Evolutionary conservation across 2,797 vertebrate genomes (phyloP).

Genomic region (Cyprinella venusta): DNA sequence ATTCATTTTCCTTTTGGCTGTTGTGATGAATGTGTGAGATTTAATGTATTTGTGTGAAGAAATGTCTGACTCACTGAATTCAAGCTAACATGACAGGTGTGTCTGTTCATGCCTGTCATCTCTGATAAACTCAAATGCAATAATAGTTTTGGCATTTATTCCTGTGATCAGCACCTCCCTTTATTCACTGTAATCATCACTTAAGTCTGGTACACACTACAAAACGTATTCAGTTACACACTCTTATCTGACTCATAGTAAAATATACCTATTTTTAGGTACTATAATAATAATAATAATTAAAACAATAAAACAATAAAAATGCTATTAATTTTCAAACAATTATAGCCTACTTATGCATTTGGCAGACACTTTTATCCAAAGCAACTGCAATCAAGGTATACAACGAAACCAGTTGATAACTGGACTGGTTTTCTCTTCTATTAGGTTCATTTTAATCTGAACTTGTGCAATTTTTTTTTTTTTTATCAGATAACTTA

Average conservation of each 20-base stretch:
- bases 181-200: neutral
- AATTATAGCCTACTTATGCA: too few relatives aligned
- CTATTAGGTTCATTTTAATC: neutral
- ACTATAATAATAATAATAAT: neutral
- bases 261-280: neutral
- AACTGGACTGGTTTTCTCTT: neutral
- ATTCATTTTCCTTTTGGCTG: neutral
- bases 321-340: neutral
- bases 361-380: neutral
- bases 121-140: neutral
- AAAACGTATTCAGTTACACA: neutral
- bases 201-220: neutral
- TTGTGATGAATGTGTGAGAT: conserved; percentile 2
- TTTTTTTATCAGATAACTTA: neutral
- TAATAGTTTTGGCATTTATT: conserved; percentile 14
- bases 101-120: conserved; percentile 20
- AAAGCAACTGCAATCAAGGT: neutral
- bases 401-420: neutral
- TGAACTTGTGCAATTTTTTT: neutral
- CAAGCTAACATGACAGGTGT: conserved; percentile 5
- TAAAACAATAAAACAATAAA: neutral
- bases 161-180: neutral
- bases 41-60: neutral
- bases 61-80: conserved; percentile 17
- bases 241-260: neutral